Conservation (phyloP, 2,888 invertebrate genomes). For the Netelia inedita region DNA sequence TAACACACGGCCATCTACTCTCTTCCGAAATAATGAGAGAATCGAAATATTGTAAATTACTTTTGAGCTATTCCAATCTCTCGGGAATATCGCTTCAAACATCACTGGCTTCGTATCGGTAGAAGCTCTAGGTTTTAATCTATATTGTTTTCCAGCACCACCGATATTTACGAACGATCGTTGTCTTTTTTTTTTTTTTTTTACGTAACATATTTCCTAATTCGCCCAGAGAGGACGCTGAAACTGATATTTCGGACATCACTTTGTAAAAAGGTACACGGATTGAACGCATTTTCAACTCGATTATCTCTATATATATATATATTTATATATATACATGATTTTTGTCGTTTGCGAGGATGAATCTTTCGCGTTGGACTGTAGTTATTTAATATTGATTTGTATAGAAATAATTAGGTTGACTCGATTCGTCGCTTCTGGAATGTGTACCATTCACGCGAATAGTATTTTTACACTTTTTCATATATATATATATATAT, state of each 20-base stretch:
- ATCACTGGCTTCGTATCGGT: conserved; percentile 7
- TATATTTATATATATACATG: background rate
- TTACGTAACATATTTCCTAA: background rate
- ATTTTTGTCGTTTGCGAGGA: background rate
- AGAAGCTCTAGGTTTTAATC: conserved; percentile 13
- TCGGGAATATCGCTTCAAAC: conserved; percentile 7
- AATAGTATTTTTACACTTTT: conserved; percentile 58
- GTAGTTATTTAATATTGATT: conserved; percentile 37
- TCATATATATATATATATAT: conserved; percentile 7
- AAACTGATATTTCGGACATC: background rate
- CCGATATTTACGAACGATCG: background rate
- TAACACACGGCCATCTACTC: conserved; percentile 20
- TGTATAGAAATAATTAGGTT: conserved; percentile 15
- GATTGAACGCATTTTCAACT: background rate
- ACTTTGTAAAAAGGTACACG: background rate
- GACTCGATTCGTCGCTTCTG: background rate
- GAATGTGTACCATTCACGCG: background rate
- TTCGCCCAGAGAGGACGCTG: conserved; percentile 11
- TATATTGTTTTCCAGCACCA: conserved; percentile 21
- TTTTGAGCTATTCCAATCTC: conserved; percentile 15
- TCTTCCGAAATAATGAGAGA: conserved; percentile 8
- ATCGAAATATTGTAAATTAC: conserved; percentile 38
- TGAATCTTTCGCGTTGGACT: conserved; percentile 27
- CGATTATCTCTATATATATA: background rate
- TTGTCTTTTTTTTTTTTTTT: background rate